These are phyloP conservation scores for Pedicia rivosa DNA, from an alignment of 2,888 invertebrate species.

Conservation along the genomic window DNA sequence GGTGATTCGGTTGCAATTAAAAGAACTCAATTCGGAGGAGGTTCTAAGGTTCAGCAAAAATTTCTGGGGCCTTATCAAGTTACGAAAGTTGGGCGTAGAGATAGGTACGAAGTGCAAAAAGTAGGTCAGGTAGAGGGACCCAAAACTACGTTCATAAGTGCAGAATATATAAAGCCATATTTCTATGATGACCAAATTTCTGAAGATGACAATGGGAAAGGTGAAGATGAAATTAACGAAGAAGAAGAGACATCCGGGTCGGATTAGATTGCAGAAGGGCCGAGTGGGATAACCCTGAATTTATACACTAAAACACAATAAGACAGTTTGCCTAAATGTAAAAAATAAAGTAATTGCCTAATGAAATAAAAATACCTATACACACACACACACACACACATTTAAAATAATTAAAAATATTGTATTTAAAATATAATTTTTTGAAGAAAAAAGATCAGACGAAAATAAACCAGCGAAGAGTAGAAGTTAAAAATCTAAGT, in stretches of 20 bases:
- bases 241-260: not conserved
- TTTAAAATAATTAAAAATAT: no score
- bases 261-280: not conserved
- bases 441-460: no score
- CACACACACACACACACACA: no score
- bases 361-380: no score
- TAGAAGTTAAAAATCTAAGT: no score
- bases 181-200: not conserved
- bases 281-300: no score
- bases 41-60: constrained; percentile 9
- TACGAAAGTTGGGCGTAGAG: constrained; percentile 7
- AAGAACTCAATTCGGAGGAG: constrained; percentile 9
- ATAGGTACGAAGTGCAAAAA: constrained; percentile 10
- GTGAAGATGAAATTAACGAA: no score
- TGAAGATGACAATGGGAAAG: not conserved
- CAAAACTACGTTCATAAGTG: constrained; percentile 4
- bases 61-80: constrained; percentile 10
- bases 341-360: no score
- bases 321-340: no score
- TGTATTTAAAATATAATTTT: no score
- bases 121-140: constrained; percentile 11
- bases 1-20: constrained; percentile 8
- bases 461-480: no score
- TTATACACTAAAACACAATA: no score
- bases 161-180: constrained; percentile 10